These are phyloP conservation scores for Drosophila vallismaia DNA, from an alignment of 2,888 invertebrate genomes.

Conservation along the genomic window DNA sequence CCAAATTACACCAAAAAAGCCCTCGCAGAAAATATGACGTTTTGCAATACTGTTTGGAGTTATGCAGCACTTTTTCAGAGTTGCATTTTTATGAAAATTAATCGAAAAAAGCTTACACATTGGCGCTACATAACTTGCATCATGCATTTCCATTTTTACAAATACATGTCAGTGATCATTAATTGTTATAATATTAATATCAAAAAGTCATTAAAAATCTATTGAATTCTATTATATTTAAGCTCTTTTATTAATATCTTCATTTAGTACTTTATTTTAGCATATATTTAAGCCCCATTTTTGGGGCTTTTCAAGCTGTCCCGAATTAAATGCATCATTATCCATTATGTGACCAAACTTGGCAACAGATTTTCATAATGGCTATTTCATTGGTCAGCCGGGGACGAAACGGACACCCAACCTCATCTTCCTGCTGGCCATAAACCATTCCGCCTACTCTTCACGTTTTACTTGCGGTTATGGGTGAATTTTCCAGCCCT, in stretches of 20 bases:
- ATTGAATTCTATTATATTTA: too few relatives aligned
- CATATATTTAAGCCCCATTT: not conserved
- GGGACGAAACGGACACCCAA: conserved; percentile 18
- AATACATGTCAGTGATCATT: too few relatives aligned
- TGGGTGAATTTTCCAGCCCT: conserved; percentile 58
- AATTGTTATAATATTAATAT: too few relatives aligned
- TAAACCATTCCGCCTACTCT: conserved; percentile 43
- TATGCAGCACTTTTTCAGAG: not conserved
- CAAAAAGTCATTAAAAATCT: too few relatives aligned
- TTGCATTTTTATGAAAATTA: not conserved
- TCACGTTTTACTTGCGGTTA: conserved; percentile 71
- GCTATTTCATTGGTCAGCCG: conserved; percentile 65
- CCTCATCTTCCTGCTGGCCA: conserved; percentile 3
- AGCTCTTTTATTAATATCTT: not conserved
- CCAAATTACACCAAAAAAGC: not conserved
- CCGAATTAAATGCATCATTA: conserved; percentile 52
- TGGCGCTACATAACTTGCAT: too few relatives aligned
- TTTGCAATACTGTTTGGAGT: not conserved
- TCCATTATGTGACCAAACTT: conserved; percentile 53
- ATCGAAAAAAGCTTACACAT: too few relatives aligned
- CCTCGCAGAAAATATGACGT: not conserved
- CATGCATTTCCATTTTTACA: too few relatives aligned
- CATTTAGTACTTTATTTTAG: not conserved
- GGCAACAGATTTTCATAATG: conserved; percentile 74
- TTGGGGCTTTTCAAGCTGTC: conserved; percentile 12